Evolutionary conservation across 2,113 vertebrate species (phyloP).

Genomic region (Shinisaurus crocodilurus): DNA sequence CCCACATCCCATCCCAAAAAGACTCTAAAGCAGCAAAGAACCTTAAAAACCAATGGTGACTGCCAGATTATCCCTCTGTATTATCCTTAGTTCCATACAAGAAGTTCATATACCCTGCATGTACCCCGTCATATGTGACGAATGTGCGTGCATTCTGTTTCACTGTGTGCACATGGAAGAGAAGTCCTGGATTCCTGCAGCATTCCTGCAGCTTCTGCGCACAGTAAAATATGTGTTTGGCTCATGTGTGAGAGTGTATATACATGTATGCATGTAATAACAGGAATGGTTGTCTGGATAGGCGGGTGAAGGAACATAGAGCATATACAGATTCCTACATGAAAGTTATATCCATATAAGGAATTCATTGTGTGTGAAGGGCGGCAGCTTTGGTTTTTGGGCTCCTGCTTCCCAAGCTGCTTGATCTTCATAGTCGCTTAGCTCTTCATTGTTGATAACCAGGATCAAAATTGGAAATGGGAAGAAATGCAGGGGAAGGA

Average conservation of each 20-base stretch:
- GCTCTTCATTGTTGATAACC: background rate
- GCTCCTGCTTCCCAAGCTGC: background rate
- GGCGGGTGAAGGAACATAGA: background rate
- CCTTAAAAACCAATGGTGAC: background rate
- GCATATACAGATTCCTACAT: background rate
- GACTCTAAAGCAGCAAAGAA: background rate
- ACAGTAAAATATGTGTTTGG: background rate
- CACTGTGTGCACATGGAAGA: background rate
- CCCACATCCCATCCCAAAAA: background rate
- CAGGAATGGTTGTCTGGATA: background rate
- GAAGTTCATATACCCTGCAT: background rate
- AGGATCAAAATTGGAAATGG: background rate
- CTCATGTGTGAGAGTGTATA: no score
- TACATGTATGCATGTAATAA: background rate
- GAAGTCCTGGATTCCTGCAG: background rate
- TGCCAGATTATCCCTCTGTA: background rate
- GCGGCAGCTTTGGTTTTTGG: background rate
- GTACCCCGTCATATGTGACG: background rate
- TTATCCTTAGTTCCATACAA: background rate
- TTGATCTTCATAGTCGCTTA: background rate
- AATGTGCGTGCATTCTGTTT: background rate
- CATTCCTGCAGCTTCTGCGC: background rate
- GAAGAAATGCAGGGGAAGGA: background rate
- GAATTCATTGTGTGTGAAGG: background rate
- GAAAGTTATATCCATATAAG: background rate